These are phyloP conservation scores for Strix aluco DNA, from an alignment of 2,113 vertebrate genomes.

Conservation along the genomic window DNA sequence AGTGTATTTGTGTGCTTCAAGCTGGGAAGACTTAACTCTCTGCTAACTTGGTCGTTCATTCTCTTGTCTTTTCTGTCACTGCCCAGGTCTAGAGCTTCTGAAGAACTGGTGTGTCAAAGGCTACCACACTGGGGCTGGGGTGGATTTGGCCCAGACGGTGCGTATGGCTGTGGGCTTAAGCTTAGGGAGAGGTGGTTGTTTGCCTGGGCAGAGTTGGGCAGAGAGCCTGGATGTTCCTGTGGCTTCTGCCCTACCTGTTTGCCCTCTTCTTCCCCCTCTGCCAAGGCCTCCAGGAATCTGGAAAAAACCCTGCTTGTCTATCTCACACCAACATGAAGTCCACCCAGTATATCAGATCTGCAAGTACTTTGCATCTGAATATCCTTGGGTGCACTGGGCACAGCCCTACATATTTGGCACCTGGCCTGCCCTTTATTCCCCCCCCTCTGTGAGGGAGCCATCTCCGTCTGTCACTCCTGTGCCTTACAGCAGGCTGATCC, in stretches of 20 bases:
- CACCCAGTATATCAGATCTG: not conserved
- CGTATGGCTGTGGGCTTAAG: constrained; percentile 7
- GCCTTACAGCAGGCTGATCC: not conserved
- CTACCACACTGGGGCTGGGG: constrained; percentile 66
- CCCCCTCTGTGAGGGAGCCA: not conserved
- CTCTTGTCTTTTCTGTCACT: not conserved
- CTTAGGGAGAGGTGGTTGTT: not conserved
- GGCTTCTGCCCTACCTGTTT: not conserved
- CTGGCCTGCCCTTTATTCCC: not conserved
- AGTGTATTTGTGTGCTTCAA: not conserved
- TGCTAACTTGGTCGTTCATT: not conserved
- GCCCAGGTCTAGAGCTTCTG: constrained; percentile 77
- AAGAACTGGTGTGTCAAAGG: constrained; percentile 78
- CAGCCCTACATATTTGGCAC: not conserved
- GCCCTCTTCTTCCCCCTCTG: not conserved
- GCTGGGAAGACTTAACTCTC: not conserved
- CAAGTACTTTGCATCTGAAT: not conserved
- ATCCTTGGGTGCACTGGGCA: not conserved
- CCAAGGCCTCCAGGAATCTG: not conserved
- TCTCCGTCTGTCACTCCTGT: not conserved
- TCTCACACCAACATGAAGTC: not conserved
- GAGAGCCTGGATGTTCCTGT: not conserved
- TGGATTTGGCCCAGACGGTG: constrained; percentile 68
- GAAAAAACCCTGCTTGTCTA: not conserved
- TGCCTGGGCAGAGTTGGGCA: not conserved